Evolutionary conservation across 2,113 vertebrate genomes (phyloP), one percentile per base, ranked within the genome.

Genomic region (Ictalurus punctatus): DNA sequence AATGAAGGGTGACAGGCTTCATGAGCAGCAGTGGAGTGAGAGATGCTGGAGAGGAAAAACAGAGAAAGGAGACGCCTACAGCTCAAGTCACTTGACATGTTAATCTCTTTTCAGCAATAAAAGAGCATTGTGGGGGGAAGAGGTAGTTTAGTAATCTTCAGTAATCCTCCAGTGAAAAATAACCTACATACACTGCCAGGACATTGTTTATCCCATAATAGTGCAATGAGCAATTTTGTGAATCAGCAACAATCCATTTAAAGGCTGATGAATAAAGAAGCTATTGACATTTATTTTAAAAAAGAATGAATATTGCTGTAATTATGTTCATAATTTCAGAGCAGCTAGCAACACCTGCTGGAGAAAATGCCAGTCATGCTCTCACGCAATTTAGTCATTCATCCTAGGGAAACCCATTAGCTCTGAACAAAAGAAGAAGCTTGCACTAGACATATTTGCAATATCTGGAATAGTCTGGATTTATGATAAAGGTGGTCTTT

Each of bases 41-140:
- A 81, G 89, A 85, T 69, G 65, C 78, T 87, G 87, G 85, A 93
- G 82, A 82, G 84, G 92, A 88, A 88, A 88, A 91, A 92, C 92
- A 89, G 74, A 63, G 86, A 88, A 90, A 89, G 76, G 84, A 86
- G 91, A 92, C 92, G 92, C 90, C 90, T 92, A 91, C 93, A 93
- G 91, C 93, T 95, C 95, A 92, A 94, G 95, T 96, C 96, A 96
- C 95, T 95, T 96, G 96, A 96, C 93, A 92, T 93, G 90, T 90
- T 96, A 96, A 96, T 95, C 96, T 94, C 91, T 94, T 95, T 89
- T 88, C 85, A 84, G 89, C 88, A 95, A 95, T 96, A 95, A 95
- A 94, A 56, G 93, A 91, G 93, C 93, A 95, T 96, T 96, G 95
- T 96, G 92, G 91, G 34, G 34, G 90, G 63, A 90, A 84, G 74